phyloP scores from a whole-genome alignment of 2,888 invertebrate species.

The Machimus atricapillus region DNA sequence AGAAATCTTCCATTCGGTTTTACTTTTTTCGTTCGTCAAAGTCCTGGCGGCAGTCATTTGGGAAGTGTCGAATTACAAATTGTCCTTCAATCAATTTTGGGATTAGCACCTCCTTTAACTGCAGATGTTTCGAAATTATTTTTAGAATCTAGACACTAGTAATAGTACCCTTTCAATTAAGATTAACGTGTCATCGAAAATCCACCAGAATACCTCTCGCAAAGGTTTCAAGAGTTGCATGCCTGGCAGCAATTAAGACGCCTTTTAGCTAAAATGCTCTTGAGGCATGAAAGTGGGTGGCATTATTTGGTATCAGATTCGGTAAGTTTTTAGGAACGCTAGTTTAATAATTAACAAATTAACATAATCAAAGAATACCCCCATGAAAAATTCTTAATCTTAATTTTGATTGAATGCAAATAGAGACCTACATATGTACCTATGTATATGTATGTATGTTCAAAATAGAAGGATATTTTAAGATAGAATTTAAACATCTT shows the following conservation, averaged over 20 bases:
- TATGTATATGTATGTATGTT: no score
- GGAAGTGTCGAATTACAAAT: not conserved
- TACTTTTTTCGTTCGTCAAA: not conserved
- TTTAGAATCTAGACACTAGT: not conserved
- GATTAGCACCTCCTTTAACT: not conserved
- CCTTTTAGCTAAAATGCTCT: not conserved
- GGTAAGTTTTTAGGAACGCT: no score
- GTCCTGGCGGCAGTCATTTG: not conserved
- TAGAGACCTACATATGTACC: no score
- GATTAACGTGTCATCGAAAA: constrained; percentile 3
- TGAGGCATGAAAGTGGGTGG: not conserved
- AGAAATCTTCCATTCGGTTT: not conserved
- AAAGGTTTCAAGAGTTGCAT: not conserved
- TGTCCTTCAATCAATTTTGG: not conserved
- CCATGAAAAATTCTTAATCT: no score
- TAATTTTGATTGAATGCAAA: no score
- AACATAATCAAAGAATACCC: no score
- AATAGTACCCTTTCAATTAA: not conserved
- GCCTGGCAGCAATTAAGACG: not conserved
- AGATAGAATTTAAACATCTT: no score
- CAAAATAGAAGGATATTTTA: no score
- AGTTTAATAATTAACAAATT: no score
- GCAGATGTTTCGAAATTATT: not conserved
- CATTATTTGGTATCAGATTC: not conserved
- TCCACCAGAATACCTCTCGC: not conserved